These are phyloP conservation scores for Engystomops pustulosus DNA, from an alignment of 2,113 vertebrate genomes.

Conservation along the genomic window DNA sequence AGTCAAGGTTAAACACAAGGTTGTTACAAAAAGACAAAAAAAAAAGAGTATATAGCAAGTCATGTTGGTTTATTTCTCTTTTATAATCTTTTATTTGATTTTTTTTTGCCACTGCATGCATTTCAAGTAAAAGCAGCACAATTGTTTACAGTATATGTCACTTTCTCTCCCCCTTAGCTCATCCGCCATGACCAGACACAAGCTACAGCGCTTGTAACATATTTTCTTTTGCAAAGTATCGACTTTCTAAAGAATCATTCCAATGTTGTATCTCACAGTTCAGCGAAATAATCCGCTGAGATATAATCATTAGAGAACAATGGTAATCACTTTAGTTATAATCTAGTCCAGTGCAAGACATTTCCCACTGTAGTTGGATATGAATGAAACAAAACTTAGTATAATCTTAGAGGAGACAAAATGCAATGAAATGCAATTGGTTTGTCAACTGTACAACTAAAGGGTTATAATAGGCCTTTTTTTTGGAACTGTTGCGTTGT, in stretches of 20 bases:
- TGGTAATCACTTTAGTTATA: conserved; percentile 43
- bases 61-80: conserved; percentile 39
- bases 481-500: conserved; percentile 47
- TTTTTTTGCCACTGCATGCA: conserved; percentile 58
- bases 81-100: conserved; percentile 28
- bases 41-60: conserved; percentile 51
- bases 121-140: conserved; percentile 54
- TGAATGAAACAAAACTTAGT: conserved; percentile 46
- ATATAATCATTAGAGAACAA: conserved; percentile 39
- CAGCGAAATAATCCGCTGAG: conserved; percentile 35
- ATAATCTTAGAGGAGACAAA: conserved; percentile 21
- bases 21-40: conserved; percentile 54
- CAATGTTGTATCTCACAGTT: conserved; percentile 48
- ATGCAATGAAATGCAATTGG: conserved; percentile 25
- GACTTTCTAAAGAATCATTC: conserved; percentile 39
- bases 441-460: conserved; percentile 40
- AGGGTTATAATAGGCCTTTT: conserved; percentile 10
- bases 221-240: conserved; percentile 4
- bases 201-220: conserved; percentile 12
- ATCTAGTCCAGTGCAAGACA: conserved; percentile 38
- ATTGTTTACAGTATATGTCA: conserved; percentile 52
- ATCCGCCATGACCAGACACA: conserved; percentile 27
- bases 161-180: conserved; percentile 49
- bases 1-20: conserved; percentile 57
- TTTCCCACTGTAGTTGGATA: conserved; percentile 48